A percentile compares a stretch with the other conserved stretches of the same genome.
phyloP scores from a whole-genome alignment of 2,797 vertebrate genomes.

The Leucoraja ocellata region DNA sequence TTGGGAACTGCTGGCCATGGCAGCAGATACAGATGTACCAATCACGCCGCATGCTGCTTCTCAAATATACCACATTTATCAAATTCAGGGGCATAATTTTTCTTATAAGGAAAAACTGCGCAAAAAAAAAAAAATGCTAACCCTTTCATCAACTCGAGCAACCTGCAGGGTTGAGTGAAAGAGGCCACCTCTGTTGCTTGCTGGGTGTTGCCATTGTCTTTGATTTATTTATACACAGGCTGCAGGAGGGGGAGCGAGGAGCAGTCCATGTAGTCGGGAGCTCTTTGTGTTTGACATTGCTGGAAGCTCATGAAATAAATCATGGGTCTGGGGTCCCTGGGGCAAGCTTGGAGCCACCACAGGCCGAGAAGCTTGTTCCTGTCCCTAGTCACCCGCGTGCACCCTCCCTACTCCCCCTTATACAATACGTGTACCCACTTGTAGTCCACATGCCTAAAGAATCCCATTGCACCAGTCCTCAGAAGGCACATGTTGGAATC shows the following conservation, averaged over 20 bases:
- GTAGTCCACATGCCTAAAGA: no score
- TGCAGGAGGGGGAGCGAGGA: neutral
- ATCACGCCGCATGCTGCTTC: constrained; percentile 1
- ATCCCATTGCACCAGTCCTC: no score
- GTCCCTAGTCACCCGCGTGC: no score
- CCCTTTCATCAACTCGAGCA: neutral
- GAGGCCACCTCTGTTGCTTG: neutral
- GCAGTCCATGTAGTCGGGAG: no score
- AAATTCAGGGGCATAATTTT: neutral
- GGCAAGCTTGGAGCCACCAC: no score
- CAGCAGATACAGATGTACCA: constrained; percentile 6
- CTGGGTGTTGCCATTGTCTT: neutral
- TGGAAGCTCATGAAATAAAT: no score
- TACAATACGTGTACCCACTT: no score
- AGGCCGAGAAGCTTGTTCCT: no score
- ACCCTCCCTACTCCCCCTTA: no score
- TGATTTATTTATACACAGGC: neutral
- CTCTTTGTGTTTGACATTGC: no score
- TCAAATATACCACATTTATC: neutral
- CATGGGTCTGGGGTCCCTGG: no score
- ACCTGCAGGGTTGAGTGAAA: neutral
- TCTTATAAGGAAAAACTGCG: neutral
- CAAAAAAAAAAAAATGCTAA: neutral
- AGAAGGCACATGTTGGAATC: no score
- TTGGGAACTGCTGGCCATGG: constrained; percentile 39